Percentiles rank a stretch among this genome's conserved stretches.
Conservation (phyloP, 2,797 vertebrate genomes). For the Typhlichthys eigenmanni region DNA sequence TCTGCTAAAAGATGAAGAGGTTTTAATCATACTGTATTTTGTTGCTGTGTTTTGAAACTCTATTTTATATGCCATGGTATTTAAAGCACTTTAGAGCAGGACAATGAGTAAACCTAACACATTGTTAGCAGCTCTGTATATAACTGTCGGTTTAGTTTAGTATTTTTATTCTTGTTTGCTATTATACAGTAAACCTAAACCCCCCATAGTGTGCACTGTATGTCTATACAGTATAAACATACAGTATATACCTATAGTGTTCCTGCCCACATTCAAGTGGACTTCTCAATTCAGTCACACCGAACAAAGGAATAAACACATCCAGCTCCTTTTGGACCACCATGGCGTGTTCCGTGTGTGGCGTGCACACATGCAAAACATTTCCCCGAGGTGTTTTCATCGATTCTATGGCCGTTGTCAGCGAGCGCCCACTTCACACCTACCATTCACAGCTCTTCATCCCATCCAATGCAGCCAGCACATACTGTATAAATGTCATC, state of each 20-base stretch:
- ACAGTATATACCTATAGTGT: neutral
- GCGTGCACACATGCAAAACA: constrained; percentile 55
- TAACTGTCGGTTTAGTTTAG: neutral
- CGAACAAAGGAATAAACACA: constrained; percentile 38
- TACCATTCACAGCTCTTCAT: constrained; percentile 62
- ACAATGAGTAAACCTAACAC: too few species aligned
- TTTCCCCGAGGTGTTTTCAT: constrained; percentile 29
- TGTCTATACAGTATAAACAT: neutral
- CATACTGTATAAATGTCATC: too few species aligned
- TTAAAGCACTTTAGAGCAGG: too few species aligned
- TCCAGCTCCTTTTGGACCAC: constrained; percentile 33
- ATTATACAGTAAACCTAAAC: neutral
- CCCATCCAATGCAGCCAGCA: constrained; percentile 9
- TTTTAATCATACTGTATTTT: too few species aligned
- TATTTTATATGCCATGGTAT: too few species aligned
- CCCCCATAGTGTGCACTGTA: too few species aligned
- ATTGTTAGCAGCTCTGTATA: neutral
- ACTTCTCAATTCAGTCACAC: neutral
- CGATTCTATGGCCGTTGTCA: constrained; percentile 63
- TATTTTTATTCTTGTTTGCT: neutral
- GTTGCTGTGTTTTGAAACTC: too few species aligned
- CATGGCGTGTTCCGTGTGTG: constrained; percentile 30
- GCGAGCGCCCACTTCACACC: constrained; percentile 66
- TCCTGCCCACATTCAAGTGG: too few species aligned
- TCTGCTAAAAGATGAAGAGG: too few species aligned